phyloP scores from a whole-genome alignment of 2,888 invertebrate genomes.

The Neria commutata region DNA sequence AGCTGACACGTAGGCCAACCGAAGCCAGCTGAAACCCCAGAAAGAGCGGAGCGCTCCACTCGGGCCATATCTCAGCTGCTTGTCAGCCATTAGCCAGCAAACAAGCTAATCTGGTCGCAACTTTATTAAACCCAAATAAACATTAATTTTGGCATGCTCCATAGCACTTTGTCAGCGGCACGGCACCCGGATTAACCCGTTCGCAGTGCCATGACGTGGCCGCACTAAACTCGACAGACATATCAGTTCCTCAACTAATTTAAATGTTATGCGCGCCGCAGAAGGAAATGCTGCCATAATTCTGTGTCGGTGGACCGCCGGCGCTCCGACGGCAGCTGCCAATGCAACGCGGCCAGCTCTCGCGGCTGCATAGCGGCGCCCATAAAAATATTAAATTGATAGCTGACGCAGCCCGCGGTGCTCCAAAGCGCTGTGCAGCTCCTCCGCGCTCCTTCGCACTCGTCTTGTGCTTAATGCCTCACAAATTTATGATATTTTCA shows the following conservation, averaged over 20 bases:
- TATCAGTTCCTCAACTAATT: neutral
- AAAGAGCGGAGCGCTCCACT: too few species aligned
- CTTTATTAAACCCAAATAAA: too few species aligned
- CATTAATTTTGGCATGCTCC: too few species aligned
- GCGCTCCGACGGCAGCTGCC: neutral
- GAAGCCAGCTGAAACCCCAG: too few species aligned
- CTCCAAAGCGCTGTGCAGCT: too few species aligned
- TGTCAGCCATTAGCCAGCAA: too few species aligned
- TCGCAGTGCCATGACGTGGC: too few species aligned
- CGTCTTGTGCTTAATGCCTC: constrained; percentile 24
- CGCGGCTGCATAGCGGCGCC: neutral
- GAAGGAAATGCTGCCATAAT: neutral
- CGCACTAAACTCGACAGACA: neutral
- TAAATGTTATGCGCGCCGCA: neutral
- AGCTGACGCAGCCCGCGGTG: neutral
- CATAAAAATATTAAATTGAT: constrained; percentile 6
- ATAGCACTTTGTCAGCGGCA: neutral
- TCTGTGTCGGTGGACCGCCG: neutral
- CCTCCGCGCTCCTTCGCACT: too few species aligned
- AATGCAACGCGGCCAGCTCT: neutral
- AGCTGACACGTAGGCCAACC: too few species aligned
- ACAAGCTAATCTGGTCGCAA: too few species aligned
- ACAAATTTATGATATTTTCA: constrained; percentile 30
- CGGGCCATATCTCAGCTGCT: too few species aligned
- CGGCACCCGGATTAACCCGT: too few species aligned